Evolutionary conservation across 2,797 vertebrate genomes (phyloP), one percentile per base, ranked within the genome.

Genomic region (Sebastes hubbsi): DNA sequence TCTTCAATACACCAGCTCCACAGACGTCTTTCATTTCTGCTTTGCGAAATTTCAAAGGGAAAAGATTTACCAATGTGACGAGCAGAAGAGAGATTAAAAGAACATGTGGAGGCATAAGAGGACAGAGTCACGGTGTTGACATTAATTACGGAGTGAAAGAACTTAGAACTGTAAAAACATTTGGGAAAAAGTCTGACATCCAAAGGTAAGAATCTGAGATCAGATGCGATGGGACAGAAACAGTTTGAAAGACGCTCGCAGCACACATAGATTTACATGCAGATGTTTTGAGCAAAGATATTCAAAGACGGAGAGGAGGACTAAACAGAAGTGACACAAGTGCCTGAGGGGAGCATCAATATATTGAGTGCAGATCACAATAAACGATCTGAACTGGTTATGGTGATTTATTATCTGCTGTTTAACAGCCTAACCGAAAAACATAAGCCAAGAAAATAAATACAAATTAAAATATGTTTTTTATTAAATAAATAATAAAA

Each of bases 151-250:
- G 62, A 81, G 80, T 54, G 30, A 73, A 70, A 72, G 54, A 75
- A 68, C 34, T 32, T 59, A 14, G 46, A 64, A 54, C 52, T 55
- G 38, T 30, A 79, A 64, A 75, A 42, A 69, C 62, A 63, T 55
- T 77, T 56, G 8, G 60, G 62, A 81, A 84, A 78, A 84, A 59
- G 25, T 63, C 52, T n/a, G 74, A 61, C 54, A 86, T 82, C 90
- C 73, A 90, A 84, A 90, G 60, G 72, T 76, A 87, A 75, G 72
- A 80, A 29, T 72, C 30, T 81, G 59, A 75, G 68, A 86, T 78
- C 73, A 84, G 89, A 91, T 83, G 72, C 61, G 85, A 82, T 52
- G 14, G n/a, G 62, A 77, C 79, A 79, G 74, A 88, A 72, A 29
- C 36, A 60, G 54, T 54, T 76, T 78, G 20, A 84, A 84, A 75